Base-by-base conservation (phyloP, 2,888 invertebrate species). In the Pelosia muscerda region DNA sequence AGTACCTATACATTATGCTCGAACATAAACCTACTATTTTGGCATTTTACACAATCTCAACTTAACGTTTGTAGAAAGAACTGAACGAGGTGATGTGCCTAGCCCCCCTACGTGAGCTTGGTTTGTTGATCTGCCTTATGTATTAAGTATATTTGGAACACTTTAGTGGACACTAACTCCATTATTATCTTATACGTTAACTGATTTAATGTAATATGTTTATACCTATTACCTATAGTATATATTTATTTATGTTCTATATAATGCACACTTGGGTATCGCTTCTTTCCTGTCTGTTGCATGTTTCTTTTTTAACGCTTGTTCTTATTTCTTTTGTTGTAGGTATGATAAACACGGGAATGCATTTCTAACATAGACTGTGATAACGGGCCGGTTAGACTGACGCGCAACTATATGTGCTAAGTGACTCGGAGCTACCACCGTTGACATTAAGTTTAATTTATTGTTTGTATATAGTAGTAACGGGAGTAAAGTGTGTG, bases 351-450 rank as follows among this genome's bases (percentile, higher is more conserved):
- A 85, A 89, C 86, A 88, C 82, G 89, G 90, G 88, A 90, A 88
- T 92, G 90, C 91, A 91, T 93, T 92, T 92, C 86, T 91, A 90
- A 89, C 83, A 91, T 92, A 93, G 91, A 93, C 93, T 92, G 91
- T 92, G 93, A 92, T 92, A 92, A 87, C 88, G 88, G 90, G 81
- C 84, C 84, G 82, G 83, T 84, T 86, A 82, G 83, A 88, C 83
- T 86, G 85, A 84, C 77, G 83, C 81, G 86, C 88, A 85, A 87
- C 75, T 85, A 77, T 81, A 63, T 86, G 91, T 91, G 91, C 86
- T 88, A 84, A 89, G 92, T 92, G 92, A 88, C 84, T 85, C 77
- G 81, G 81, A 81, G 82, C 84, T 85, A 83, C 87, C 86, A 88
- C 87, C 89, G 80, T 85, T 84, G 86, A 89, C 85, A 87, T 76